phyloP scores from a whole-genome alignment of 2,797 vertebrate genomes.

The Echeneis naucrates region DNA sequence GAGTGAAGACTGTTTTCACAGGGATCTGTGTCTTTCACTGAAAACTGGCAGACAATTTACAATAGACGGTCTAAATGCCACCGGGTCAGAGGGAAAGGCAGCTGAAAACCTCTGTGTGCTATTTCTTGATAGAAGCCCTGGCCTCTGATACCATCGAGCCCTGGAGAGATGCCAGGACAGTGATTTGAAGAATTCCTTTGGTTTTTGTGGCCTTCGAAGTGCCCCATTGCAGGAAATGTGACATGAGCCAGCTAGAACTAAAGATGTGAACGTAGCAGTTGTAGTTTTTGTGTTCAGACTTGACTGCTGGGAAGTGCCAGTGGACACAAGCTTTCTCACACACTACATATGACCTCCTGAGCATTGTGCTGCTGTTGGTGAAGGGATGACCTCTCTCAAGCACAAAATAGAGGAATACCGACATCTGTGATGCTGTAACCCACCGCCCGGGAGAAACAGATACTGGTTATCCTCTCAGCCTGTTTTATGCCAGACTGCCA shows the following conservation, averaged over 20 bases:
- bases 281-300: constrained; percentile 52
- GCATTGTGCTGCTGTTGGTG: constrained; percentile 37
- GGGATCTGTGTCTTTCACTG: constrained; percentile 37
- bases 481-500: constrained; percentile 72
- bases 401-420: neutral
- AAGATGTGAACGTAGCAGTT: constrained; percentile 58
- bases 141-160: constrained; percentile 63
- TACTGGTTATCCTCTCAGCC: constrained; percentile 54
- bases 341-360: constrained; percentile 54
- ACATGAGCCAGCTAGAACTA: constrained; percentile 53
- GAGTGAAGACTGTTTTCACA: constrained; percentile 23
- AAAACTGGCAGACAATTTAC: constrained; percentile 64
- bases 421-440: constrained; percentile 31
- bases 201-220: constrained; percentile 66
- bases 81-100: constrained; percentile 62
- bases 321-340: constrained; percentile 31
- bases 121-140: constrained; percentile 71
- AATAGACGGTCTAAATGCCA: constrained; percentile 54
- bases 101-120: constrained; percentile 74
- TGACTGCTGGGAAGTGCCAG: constrained; percentile 62
- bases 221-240: constrained; percentile 65
- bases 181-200: constrained; percentile 81
- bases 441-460: constrained; percentile 52
- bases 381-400: constrained; percentile 22
- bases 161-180: constrained; percentile 76